Base-by-base conservation (phyloP, 2,797 vertebrate genomes). In the Amphiprion clarkii region DNA sequence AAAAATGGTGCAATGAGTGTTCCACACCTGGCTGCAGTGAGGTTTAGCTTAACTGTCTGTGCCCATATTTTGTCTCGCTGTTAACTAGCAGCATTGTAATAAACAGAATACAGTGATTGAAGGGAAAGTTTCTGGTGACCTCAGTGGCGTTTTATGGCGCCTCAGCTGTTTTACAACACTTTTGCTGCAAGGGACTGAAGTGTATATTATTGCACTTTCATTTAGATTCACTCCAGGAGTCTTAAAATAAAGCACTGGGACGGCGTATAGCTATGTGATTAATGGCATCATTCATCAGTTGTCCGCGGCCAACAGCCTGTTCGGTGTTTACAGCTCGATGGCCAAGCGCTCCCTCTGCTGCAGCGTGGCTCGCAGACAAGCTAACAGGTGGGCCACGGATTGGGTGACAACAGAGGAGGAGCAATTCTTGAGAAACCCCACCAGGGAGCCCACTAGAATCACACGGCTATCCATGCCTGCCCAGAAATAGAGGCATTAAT, bases 401-500 rank as follows among this genome's bases (percentile, higher is more conserved):
- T 87, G 88, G 87, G 87, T 93, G 87, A 92, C 94, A 91, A 88
- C 88, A 91, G 89, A 93, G 88, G 87, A 85, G 89, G 86, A 89
- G 89, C 75, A 25, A 72, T 90, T 93, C 92, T 91, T 90, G 87
- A 91, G 92, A 93, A 93, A 93, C 79, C 87, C 91, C 94, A 89
- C 84, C 67, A 80, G 92, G 92, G 92, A 92, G 83, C 78, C 81
- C 80, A 79, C 86, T 76, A 81, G 82, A 79, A 90, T 92, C 91
- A 87, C 83, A 87, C 74, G 75, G 84, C 87, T 73, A 71, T 82
- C 83, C 89, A 75, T 59, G 88, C 88, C 76, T 59, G 40, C 81
- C 83, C 91, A 88, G 74, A 93, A 93, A 94, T 93, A 94, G 92
- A 91, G 72, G 81, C 90, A 81, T 90, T 94, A 81, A 90, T 91